Evolutionary conservation across 2,113 vertebrate species (phyloP).

Genomic region (Apus apus): DNA sequence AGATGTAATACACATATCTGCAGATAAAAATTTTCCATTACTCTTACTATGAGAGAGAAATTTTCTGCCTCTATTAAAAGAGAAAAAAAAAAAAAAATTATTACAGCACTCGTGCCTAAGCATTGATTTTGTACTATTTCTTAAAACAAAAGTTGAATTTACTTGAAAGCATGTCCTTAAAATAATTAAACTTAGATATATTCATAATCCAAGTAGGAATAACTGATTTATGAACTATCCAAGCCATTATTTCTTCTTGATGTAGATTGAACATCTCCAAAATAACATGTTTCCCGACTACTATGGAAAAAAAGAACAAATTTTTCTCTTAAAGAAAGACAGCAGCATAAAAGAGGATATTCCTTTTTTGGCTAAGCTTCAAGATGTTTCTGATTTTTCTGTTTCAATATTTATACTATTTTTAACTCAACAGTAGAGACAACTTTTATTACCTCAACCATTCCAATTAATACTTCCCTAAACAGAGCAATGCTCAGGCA

Average conservation of each 20-base stretch:
- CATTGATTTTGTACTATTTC: background rate
- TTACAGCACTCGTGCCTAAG: background rate
- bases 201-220: background rate
- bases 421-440: background rate
- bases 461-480: background rate
- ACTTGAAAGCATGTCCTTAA: background rate
- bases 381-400: background rate
- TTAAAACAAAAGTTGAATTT: background rate
- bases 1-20: background rate
- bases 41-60: background rate
- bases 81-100: background rate
- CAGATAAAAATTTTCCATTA: background rate
- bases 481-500: background rate
- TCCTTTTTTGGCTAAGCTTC: background rate
- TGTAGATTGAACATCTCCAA: background rate
- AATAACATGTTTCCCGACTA: background rate
- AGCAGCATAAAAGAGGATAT: background rate
- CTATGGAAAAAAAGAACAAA: background rate
- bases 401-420: background rate
- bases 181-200: background rate
- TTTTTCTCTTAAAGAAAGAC: background rate
- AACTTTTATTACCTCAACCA: background rate
- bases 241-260: background rate
- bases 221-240: background rate
- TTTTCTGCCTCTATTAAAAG: background rate